A percentile compares a stretch with the other conserved stretches of the same genome.
Evolutionary conservation across 2,113 vertebrate genomes (phyloP).

Genomic region (Podarcis raffonei): DNA sequence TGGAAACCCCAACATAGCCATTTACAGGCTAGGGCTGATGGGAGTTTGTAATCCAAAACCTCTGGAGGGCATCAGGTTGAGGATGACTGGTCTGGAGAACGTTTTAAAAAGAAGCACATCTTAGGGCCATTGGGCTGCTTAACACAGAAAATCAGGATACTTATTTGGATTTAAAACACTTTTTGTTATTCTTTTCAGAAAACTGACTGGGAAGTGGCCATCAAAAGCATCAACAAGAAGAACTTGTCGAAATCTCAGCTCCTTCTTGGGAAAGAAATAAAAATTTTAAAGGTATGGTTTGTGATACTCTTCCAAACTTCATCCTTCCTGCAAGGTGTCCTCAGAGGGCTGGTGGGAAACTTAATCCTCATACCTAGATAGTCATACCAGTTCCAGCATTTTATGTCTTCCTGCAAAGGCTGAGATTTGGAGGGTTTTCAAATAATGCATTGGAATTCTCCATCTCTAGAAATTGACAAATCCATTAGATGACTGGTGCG

Average conservation of each 20-base stretch:
- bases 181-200: constrained; percentile 77
- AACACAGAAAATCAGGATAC: neutral
- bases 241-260: constrained; percentile 98
- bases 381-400: constrained; percentile 17
- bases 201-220: constrained; percentile 97
- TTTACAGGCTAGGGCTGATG: too few relatives aligned
- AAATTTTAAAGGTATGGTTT: constrained; percentile 93
- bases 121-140: neutral
- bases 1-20: too few relatives aligned
- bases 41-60: too few relatives aligned
- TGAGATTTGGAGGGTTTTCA: constrained; percentile 1
- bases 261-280: constrained; percentile 98
- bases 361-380: constrained; percentile 16
- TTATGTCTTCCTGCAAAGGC: constrained; percentile 4
- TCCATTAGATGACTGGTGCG: neutral
- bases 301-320: constrained; percentile 47
- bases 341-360: constrained; percentile 39
- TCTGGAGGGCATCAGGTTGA: too few relatives aligned
- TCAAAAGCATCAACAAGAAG: constrained; percentile 99
- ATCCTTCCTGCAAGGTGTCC: constrained; percentile 13
- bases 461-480: neutral
- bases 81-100: too few relatives aligned
- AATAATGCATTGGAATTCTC: rapidly evolving
- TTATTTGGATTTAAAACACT: neutral
- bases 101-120: too few relatives aligned